Base-by-base conservation (phyloP, 2,797 vertebrate species). In the Rhabdomys pumilio region DNA sequence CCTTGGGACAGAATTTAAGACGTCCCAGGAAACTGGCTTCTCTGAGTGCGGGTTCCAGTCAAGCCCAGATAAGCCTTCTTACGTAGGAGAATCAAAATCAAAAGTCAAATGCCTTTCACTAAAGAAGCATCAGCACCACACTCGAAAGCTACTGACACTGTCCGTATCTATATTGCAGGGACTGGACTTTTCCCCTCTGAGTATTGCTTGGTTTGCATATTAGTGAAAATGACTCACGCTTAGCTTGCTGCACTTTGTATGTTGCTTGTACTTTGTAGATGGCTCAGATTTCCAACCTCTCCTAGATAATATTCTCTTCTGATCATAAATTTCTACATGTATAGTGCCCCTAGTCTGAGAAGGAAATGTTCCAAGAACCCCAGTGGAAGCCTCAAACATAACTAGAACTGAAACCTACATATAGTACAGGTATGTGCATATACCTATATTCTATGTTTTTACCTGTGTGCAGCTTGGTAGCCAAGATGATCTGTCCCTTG, bases 31-130 rank as follows among this genome's bases (percentile, higher is more conserved):
- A 83, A 81, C 57, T 38, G 53, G 41, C 41, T 87, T 79, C 91
- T 96, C 82, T 50, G 14, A 80, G 63, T 89, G 81, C 11, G 6
- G 57, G 38, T 53, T 85, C 57, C 69, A 80, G 29, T 61, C 84
- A 80, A 89, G 91, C 53, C 17, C 0, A 3, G 84, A 61, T 88
- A 91, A 81, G 88, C 47, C 76, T 97, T 92, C 38, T 61, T 72
- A 55, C 57, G 57, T 83, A 69, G 38, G 79, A 95, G 69, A 92
- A 92, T 57, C 50, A 44, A 47, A 95, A 90, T 89, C 80, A 69
- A 76, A 81, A 94, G 86, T 77, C 83, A 87, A 94, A 55, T 84
- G 31, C 75, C 84, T 92, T 91, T 93, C 81, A 80, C 44, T 93
- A 15, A 80, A 89, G 81, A 95, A 81, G 89, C 80, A 69, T 57